phyloP scores from a whole-genome alignment of 2,888 invertebrate species.

The Erebia epiphron region DNA sequence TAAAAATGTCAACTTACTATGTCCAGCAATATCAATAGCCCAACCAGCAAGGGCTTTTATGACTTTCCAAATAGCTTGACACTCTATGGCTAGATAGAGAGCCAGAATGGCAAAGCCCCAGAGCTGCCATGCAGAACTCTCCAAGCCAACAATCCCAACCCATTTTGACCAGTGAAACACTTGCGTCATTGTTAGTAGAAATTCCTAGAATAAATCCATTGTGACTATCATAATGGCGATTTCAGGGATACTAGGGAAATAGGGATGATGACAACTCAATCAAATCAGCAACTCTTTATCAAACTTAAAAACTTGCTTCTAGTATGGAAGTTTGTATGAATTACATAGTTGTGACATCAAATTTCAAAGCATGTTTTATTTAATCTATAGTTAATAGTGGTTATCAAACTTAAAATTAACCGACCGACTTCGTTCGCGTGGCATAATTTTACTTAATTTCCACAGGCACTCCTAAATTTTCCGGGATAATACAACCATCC shows the following conservation, averaged over 20 bases:
- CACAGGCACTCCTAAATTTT: too few relatives aligned
- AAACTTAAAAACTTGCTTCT: too few relatives aligned
- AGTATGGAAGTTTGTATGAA: too few relatives aligned
- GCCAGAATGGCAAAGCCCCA: conserved; percentile 52
- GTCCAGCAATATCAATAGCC: conserved; percentile 53
- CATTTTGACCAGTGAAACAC: conserved; percentile 52
- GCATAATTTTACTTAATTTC: too few relatives aligned
- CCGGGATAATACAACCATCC: too few relatives aligned
- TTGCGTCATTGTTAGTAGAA: conserved; percentile 52
- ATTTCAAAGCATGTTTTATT: neutral
- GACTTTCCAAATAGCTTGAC: conserved; percentile 58
- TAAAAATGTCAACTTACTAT: conserved; percentile 50
- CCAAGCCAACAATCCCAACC: conserved; percentile 56
- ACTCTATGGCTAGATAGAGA: conserved; percentile 48
- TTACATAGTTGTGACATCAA: too few relatives aligned
- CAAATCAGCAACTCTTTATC: too few relatives aligned
- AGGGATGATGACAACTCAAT: too few relatives aligned
- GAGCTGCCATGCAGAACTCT: conserved; percentile 46
- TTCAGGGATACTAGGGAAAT: neutral
- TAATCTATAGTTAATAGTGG: too few relatives aligned
- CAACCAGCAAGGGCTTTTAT: conserved; percentile 60
- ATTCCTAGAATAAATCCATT: conserved; percentile 48
- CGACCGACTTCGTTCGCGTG: too few relatives aligned
- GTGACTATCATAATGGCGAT: too few relatives aligned
- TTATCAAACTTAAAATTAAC: too few relatives aligned